Base-by-base conservation (phyloP, 2,797 vertebrate genomes). In the Danionella dracula region DNA sequence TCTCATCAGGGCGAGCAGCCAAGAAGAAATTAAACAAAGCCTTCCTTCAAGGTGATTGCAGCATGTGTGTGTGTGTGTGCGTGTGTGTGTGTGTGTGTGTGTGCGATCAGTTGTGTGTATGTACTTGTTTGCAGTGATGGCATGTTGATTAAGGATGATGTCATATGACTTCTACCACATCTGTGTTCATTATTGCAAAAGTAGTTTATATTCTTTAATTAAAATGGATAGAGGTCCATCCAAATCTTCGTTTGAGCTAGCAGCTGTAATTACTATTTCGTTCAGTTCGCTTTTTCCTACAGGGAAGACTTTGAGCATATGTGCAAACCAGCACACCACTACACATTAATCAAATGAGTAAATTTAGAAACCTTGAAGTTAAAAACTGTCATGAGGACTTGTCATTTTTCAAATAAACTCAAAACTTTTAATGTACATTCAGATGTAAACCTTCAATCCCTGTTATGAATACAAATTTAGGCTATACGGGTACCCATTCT, bases 21-120 rank as follows among this genome's bases (percentile, higher is more conserved):
- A 86, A 85, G 87, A 81, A 82, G 78, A 89, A 84, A 86, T 87
- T 89, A 84, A 87, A 87, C 86, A 85, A 80, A 84, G 82, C 77
- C 75, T 84, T 75, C 68, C 70, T 81, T 81, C 83, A 82, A 78
- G 79, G 80, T 45, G 71, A 81, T 81, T 68, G 57, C 38, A 19
- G 57, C 45, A 38, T 54, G 38, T 37, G 11, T 40, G 34, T 20
- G 31, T 15, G 27, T 45, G 56, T 57, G 63, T n/a, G 20, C 42
- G 49, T 54, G 59, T 51, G 32, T 21, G 31, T 7, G 31, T 5
- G 51, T 27, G 54, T 35, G 51, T 12, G 55, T 3, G 10, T 4
- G 19, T 7, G 11, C 32, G n/a, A n/a, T n/a, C n/a, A n/a, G n/a
- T 17, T 38, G 42, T 46, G 57, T 42, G 21, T 29, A n/a, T n/a